Percentiles rank a stretch among this genome's conserved stretches.
phyloP scores from a whole-genome alignment of 2,888 invertebrate genomes.

The Athalia circularis region DNA sequence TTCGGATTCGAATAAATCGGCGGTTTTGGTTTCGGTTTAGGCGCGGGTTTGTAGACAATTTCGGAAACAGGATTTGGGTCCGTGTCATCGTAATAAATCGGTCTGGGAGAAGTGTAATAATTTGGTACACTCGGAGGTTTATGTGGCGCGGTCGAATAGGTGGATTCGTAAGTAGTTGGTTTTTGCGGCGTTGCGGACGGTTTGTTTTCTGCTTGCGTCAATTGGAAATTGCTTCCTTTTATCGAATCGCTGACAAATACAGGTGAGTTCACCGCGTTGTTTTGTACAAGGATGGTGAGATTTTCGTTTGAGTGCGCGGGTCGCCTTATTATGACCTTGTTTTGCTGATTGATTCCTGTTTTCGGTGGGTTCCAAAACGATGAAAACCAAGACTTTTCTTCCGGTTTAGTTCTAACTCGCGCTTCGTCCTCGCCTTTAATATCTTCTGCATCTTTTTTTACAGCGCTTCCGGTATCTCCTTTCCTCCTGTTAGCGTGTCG shows the following conservation, averaged over 20 bases:
- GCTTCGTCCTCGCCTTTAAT: neutral
- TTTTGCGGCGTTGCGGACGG: neutral
- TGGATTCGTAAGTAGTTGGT: neutral
- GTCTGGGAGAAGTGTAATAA: constrained; percentile 20
- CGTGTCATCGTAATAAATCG: constrained; percentile 40
- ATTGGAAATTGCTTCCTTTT: constrained; percentile 57
- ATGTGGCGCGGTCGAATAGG: neutral
- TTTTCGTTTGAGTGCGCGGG: constrained; percentile 65
- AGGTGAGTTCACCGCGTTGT: constrained; percentile 67
- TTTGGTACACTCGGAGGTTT: neutral
- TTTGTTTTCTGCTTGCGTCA: constrained; percentile 45
- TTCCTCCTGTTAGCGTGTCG: constrained; percentile 11
- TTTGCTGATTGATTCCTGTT: constrained; percentile 65
- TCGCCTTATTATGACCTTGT: constrained; percentile 61
- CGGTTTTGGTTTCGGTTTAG: constrained; percentile 45
- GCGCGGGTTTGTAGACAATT: neutral
- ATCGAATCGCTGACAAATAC: constrained; percentile 66
- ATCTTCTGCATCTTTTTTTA: neutral
- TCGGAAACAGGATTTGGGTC: constrained; percentile 9
- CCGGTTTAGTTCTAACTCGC: neutral
- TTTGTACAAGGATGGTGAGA: constrained; percentile 67
- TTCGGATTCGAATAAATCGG: constrained; percentile 22
- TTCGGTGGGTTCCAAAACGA: constrained; percentile 56
- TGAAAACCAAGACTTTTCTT: constrained; percentile 35
- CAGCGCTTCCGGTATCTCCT: neutral